Percentiles rank a stretch among this genome's conserved stretches.
Evolutionary conservation across 2,888 invertebrate genomes (phyloP).

Genomic region (Drosophila diplacantha): DNA sequence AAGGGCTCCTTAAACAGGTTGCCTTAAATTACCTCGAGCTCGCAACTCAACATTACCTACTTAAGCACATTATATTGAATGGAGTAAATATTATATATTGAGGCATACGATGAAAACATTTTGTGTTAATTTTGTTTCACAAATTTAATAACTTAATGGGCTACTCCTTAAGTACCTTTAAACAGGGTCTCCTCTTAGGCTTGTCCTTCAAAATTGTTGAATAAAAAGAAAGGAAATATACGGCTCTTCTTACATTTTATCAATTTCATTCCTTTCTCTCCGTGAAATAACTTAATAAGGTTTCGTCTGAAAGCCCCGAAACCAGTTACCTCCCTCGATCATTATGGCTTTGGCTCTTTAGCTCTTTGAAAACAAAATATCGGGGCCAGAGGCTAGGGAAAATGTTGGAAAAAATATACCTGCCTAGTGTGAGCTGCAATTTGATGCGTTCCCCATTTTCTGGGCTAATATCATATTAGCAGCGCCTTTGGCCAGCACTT

Average conservation of each 20-base stretch:
- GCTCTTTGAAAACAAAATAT: slow-evolving; percentile 2
- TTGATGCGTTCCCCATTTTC: slow-evolving; percentile 32
- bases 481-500: slow-evolving; percentile 61
- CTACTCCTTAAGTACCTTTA: background rate
- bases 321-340: slow-evolving; percentile 24
- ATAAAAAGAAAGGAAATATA: background rate
- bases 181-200: background rate
- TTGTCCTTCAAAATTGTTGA: background rate
- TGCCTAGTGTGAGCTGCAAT: slow-evolving; percentile 33
- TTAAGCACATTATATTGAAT: slow-evolving; percentile 11
- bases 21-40: background rate
- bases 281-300: slow-evolving; percentile 29
- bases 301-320: slow-evolving; percentile 4
- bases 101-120: background rate
- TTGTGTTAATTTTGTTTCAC: slow-evolving; percentile 5
- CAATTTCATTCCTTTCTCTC: slow-evolving; percentile 3
- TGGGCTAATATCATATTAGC: slow-evolving; percentile 62
- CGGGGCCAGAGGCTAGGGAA: slow-evolving; percentile 12
- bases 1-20: slow-evolving; percentile 4
- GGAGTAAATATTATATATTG: slow-evolving; percentile 4
- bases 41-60: background rate
- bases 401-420: background rate
- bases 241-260: background rate
- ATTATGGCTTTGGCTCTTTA: slow-evolving; percentile 7
- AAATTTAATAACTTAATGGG: slow-evolving; percentile 19